Conservation (phyloP, 2,113 vertebrate genomes). For the Mionectes macconnelli region DNA sequence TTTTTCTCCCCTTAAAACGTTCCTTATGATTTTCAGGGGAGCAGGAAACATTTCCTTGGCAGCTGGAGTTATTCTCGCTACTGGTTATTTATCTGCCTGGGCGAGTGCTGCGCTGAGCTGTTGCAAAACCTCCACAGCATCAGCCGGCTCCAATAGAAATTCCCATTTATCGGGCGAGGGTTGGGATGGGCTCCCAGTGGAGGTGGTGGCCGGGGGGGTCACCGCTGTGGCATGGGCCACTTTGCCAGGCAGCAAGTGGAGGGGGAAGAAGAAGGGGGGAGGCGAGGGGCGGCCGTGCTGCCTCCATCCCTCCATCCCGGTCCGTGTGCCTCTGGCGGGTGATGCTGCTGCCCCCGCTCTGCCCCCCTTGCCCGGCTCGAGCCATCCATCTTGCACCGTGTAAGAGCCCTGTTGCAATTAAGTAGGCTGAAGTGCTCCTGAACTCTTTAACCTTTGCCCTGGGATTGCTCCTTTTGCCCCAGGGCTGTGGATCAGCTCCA, state of each 20-base stretch:
- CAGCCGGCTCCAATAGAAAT: accelerated
- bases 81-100: background rate
- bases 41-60: background rate
- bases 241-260: background rate
- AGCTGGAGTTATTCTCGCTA: background rate
- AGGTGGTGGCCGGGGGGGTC: accelerated
- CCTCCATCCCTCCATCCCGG: background rate
- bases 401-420: constrained; percentile 45
- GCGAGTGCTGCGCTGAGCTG: background rate
- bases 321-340: background rate
- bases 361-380: background rate
- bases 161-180: accelerated
- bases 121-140: background rate
- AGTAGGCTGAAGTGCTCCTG: constrained; percentile 49
- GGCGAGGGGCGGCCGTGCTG: accelerated
- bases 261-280: too few relatives aligned
- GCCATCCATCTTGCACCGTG: constrained; percentile 15
- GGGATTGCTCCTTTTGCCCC: constrained; percentile 58
- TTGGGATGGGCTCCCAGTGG: background rate
- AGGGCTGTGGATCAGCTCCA: constrained; percentile 64
- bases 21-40: background rate
- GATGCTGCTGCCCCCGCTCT: background rate
- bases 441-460: constrained; percentile 69
- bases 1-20: background rate
- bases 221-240: accelerated